Evolutionary conservation across 2,113 vertebrate genomes (phyloP).

Genomic region (Puffinus mauretanicus): DNA sequence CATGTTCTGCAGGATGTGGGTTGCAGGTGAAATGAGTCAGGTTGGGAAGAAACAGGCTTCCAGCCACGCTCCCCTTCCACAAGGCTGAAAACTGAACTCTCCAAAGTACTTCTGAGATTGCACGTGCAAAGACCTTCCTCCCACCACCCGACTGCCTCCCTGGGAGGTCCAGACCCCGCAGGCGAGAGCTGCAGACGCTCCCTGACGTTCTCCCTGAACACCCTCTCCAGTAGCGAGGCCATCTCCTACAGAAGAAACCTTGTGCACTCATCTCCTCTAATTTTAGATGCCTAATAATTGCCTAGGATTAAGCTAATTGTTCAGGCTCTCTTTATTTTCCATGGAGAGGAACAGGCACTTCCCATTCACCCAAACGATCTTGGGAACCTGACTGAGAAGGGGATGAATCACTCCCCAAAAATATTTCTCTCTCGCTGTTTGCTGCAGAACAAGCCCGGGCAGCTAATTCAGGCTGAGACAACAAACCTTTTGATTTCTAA

Average conservation of each 20-base stretch:
- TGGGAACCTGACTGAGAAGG: not conserved
- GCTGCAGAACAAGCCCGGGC: not conserved
- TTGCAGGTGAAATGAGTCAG: not conserved
- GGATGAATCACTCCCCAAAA: not conserved
- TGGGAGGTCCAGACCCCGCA: not conserved
- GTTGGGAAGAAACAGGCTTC: not conserved
- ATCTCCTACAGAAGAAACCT: not conserved
- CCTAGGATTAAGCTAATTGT: not conserved
- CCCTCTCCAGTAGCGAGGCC: not conserved
- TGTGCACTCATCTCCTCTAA: not conserved
- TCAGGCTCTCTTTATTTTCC: not conserved
- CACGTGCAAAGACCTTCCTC: not conserved
- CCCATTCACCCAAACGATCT: not conserved
- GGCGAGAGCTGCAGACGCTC: not conserved
- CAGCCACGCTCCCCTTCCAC: not conserved
- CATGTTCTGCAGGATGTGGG: not conserved
- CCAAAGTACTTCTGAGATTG: not conserved
- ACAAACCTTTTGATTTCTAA: not conserved
- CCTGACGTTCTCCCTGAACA: not conserved
- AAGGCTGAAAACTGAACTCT: not conserved
- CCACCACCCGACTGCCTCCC: not conserved
- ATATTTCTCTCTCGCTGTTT: not conserved
- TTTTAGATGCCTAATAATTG: not conserved
- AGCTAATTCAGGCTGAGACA: not conserved
- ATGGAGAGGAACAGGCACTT: not conserved